phyloP scores from a whole-genome alignment of 2,797 vertebrate genomes.

The Characodon lateralis region DNA sequence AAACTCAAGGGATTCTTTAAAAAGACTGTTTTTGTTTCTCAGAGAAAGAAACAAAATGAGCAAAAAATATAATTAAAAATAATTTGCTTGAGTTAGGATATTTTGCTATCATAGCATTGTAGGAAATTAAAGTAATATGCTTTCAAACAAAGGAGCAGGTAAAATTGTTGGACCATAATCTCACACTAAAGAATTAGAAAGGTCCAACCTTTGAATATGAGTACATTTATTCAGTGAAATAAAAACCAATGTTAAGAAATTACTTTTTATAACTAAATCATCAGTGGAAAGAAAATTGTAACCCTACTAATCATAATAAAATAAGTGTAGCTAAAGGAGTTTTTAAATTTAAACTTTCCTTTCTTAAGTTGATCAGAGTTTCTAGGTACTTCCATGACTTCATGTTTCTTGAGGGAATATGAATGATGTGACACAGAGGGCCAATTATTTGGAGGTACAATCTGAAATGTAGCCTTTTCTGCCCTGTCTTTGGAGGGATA shows the following conservation, averaged over 20 bases:
- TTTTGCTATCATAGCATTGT: background rate
- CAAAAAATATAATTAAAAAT: background rate
- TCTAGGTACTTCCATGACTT: too few species aligned
- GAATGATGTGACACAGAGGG: too few species aligned
- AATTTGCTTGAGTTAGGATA: background rate
- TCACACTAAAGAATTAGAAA: background rate
- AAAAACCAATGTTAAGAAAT: background rate
- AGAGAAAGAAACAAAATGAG: background rate
- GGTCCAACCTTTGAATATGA: background rate
- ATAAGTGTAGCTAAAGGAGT: too few species aligned
- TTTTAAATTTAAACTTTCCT: too few species aligned
- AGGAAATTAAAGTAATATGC: background rate
- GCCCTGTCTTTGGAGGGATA: too few species aligned
- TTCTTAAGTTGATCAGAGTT: too few species aligned
- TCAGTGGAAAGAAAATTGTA: too few species aligned
- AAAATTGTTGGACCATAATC: background rate
- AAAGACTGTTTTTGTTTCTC: background rate
- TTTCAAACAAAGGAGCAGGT: background rate
- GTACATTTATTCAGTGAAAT: background rate
- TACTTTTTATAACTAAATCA: too few species aligned
- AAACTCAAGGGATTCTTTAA: background rate
- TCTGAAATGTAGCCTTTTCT: too few species aligned
- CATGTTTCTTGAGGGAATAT: too few species aligned
- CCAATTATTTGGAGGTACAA: too few species aligned
- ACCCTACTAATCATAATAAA: too few species aligned